Evolutionary conservation across 2,888 invertebrate species (phyloP), one percentile per base, ranked within the genome.

Genomic region (Calephelis perditalis): DNA sequence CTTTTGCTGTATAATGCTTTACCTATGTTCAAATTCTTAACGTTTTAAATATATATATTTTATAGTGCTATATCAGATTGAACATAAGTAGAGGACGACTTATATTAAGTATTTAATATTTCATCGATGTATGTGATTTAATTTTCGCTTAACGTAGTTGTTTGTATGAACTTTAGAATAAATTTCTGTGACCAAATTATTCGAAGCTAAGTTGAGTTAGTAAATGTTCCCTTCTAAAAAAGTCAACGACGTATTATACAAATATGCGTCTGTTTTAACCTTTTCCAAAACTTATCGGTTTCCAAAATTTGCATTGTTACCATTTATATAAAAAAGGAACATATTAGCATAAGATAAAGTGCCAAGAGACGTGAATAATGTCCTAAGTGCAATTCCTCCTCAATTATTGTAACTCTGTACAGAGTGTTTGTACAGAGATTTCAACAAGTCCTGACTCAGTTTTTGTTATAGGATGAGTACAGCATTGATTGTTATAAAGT

Each of bases 1-100:
- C 66, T 62, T 56, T 47, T 72, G 88, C 88, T 86, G 88, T 89
- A 89, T 73, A 86, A 86, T 82, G 89, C 89, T 89, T 89, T 84
- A 86, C 80, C 78, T 86, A 84, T 83, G 82, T 86, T 87, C 78
- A 81, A 84, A 83, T 78, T 85, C 82, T 84, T 77, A 80, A 82
- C 81, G 82, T 86, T 84, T 81, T 77, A 73, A 78, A 68, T 70
- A 69, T 82, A 85, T 88, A 85, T 88, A 86, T 85, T 86, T 86
- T 84, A 84, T 81, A 75, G 80, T 79, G 76, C 75, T 74, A 77
- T 75, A 73, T 75, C 79, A 71, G 76, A 76, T 15, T 59, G 59
- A 46, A 46, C 55, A 57, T 57, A 76, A 77, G 77, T 81, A 79
- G 81, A 84, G 80, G 74, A 72, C 71, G 71, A 74, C 68, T 78